Evolutionary conservation across 1,140 invertebrate species (phyloP).

Genomic region (Thaumatotibia leucotreta): DNA sequence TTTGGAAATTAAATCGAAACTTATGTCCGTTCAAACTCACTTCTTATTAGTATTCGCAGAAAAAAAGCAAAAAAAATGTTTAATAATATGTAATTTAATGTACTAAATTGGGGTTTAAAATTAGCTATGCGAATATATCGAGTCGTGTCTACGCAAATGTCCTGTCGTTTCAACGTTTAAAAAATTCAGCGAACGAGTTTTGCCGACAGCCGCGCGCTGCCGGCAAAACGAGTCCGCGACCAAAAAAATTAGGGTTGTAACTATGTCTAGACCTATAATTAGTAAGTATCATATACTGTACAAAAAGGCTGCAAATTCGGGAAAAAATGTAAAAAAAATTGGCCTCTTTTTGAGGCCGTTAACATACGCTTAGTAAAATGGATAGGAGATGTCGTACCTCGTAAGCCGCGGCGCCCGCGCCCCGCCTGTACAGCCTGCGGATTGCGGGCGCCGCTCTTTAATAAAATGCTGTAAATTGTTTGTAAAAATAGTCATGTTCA

Average conservation of each 20-base stretch:
- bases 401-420: slow-evolving; percentile 50
- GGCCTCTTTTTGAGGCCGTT: slow-evolving; percentile 62
- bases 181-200: slow-evolving; percentile 41
- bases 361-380: slow-evolving; percentile 73
- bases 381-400: slow-evolving; percentile 64
- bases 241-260: slow-evolving; percentile 70
- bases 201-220: slow-evolving; percentile 24
- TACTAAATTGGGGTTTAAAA: slow-evolving; percentile 47
- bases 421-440: slow-evolving; percentile 51
- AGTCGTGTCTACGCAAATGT: slow-evolving; percentile 51
- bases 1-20: slow-evolving; percentile 30
- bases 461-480: slow-evolving; percentile 70
- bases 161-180: slow-evolving; percentile 50
- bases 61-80: slow-evolving; percentile 44
- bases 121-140: slow-evolving; percentile 53
- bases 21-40: slow-evolving; percentile 37
- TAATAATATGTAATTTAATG: slow-evolving; percentile 50
- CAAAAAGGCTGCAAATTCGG: slow-evolving; percentile 71
- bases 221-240: slow-evolving; percentile 43
- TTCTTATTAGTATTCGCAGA: slow-evolving; percentile 43
- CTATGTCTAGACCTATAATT: slow-evolving; percentile 73
- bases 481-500: slow-evolving; percentile 73
- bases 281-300: slow-evolving; percentile 76
- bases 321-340: slow-evolving; percentile 66
- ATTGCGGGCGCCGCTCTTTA: slow-evolving; percentile 29